Evolutionary conservation across 2,113 vertebrate species (phyloP).

Genomic region (Chlorocebus sabaeus): DNA sequence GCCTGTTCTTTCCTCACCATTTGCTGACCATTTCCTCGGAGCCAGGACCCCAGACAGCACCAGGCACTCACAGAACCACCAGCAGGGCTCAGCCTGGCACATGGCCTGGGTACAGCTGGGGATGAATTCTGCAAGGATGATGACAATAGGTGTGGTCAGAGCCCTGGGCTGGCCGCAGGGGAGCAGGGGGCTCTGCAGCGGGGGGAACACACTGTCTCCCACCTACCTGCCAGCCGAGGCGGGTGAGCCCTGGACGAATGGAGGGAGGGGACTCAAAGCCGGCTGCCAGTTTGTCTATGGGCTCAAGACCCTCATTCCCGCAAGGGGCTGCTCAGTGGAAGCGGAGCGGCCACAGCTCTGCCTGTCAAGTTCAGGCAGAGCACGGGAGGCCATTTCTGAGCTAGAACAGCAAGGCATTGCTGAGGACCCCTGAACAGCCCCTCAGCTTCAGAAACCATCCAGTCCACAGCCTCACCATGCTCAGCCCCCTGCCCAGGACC

Average conservation of each 20-base stretch:
- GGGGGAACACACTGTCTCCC: fast-evolving
- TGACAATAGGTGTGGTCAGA: fast-evolving
- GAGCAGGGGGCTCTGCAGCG: background rate
- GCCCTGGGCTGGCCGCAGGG: background rate
- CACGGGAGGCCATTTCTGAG: background rate
- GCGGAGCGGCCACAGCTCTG: background rate
- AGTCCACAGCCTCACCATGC: background rate
- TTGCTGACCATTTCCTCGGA: background rate
- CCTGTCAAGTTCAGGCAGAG: background rate
- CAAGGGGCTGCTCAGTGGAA: background rate
- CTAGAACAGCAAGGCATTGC: background rate
- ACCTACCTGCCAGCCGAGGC: background rate
- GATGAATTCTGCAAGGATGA: background rate
- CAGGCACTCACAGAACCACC: too few relatives aligned
- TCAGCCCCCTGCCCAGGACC: background rate
- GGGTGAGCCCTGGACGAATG: background rate
- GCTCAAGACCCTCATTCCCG: background rate
- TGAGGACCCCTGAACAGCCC: background rate
- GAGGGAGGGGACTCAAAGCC: background rate
- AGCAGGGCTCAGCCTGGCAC: fast-evolving
- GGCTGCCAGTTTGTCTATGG: fast-evolving
- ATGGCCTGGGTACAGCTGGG: fast-evolving
- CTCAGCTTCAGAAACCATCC: background rate
- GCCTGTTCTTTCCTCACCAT: background rate
- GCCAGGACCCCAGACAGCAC: background rate